Conservation (phyloP, 2,113 vertebrate genomes). For the Cyphomyrus discorhynchus region DNA sequence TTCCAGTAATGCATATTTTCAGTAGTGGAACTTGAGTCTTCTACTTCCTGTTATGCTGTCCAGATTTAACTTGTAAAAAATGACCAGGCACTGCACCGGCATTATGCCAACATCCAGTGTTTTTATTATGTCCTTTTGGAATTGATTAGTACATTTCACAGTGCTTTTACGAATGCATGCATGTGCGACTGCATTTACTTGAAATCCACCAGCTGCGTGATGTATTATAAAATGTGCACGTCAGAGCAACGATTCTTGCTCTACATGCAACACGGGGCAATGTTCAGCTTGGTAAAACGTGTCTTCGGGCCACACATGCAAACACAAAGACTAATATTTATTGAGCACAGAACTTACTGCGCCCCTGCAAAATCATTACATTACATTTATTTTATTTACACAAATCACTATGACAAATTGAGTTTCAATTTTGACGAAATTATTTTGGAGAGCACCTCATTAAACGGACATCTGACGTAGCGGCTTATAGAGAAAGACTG, state of each 20-base stretch:
- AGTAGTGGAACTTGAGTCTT: background rate
- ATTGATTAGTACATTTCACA: background rate
- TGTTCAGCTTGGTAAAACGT: background rate
- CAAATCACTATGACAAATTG: background rate
- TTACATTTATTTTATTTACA: background rate
- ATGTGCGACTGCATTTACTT: background rate
- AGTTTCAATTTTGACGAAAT: background rate
- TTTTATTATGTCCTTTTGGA: background rate
- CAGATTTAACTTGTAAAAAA: slow-evolving; percentile 12
- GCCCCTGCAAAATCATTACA: background rate
- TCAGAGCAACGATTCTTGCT: background rate
- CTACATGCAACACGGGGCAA: background rate
- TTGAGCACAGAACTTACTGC: background rate
- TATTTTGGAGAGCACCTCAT: background rate
- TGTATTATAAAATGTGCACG: background rate
- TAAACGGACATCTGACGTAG: background rate
- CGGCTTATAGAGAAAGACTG: background rate
- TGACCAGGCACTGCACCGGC: background rate
- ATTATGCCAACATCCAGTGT: background rate
- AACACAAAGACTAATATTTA: background rate
- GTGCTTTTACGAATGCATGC: background rate
- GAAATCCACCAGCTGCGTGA: background rate
- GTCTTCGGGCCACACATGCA: background rate
- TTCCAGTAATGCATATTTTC: slow-evolving; percentile 5
- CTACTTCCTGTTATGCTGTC: slow-evolving; percentile 16